Evolutionary conservation across 1,140 invertebrate genomes (phyloP), one percentile per base, ranked within the genome.

Genomic region (Drosophila teissieri): DNA sequence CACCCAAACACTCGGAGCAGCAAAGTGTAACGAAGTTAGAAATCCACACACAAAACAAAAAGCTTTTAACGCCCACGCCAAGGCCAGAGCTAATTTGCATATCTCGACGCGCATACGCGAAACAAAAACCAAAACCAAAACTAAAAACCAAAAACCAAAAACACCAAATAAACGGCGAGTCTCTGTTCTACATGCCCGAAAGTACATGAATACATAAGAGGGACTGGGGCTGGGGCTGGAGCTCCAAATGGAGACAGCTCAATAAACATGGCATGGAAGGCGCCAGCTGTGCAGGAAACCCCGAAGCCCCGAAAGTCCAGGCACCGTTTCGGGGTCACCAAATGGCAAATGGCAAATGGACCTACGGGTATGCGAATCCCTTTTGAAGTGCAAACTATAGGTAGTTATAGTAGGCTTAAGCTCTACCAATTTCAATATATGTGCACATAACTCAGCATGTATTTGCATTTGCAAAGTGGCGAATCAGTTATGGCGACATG

Each of bases 21-120:
- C 69, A 80, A 90, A 89, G 77, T 88, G 84, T 88, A 88, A 88
- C 84, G 64, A 88, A 88, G 84, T 88, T 88, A 84, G 82, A 90
- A 88, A 88, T 84, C 83, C 65, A 82, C 78, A 88, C 37, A 73
- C 45, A 17, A 45, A 46, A 63, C 39, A 57, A 62, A 70, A 63
- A 74, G 58, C 57, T 78, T 89, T 89, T 89, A 88, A 89, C 84
- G 85, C 84, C 84, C 85, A 89, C 84, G 80, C 88, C 84, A 89
- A 89, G 84, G 84, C 85, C 84, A 68, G 53, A 84, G 78, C 78
- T 84, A 89, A 89, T 89, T 89, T 89, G 80, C 84, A 89, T 89
- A 89, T 84, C 79, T 88, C 79, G 52, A 72, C 65, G 53, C 64
- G 44, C 51, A 70, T 69, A 69, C 45, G 65, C 83, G 44, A 67